These are phyloP conservation scores for Anomalospiza imberbis DNA, from an alignment of 2,797 vertebrate genomes.

Conservation along the genomic window DNA sequence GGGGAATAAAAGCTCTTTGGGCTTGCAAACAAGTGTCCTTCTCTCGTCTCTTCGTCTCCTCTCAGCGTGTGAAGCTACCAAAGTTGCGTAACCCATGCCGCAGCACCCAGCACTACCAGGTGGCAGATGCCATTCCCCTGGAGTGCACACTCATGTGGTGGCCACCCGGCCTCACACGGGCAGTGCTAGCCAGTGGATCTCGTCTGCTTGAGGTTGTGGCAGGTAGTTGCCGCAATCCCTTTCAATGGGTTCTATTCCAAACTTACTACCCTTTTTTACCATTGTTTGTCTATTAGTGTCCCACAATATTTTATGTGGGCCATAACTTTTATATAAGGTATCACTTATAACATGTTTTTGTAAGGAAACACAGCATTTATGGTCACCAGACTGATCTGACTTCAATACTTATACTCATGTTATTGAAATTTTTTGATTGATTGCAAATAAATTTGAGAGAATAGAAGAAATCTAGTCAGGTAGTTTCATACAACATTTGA, in stretches of 20 bases:
- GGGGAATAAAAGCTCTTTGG: too few species aligned
- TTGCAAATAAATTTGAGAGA: background rate
- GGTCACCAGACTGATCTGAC: background rate
- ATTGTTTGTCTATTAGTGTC: background rate
- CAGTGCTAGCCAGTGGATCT: too few species aligned
- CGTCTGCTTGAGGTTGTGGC: too few species aligned
- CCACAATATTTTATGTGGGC: background rate
- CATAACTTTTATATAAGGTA: background rate
- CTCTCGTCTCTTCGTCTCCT: too few species aligned
- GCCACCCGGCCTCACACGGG: too few species aligned
- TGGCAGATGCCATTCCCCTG: too few species aligned
- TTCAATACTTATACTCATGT: background rate
- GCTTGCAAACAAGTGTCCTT: too few species aligned
- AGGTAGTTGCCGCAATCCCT: too few species aligned
- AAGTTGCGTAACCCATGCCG: too few species aligned
- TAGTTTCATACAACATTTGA: background rate
- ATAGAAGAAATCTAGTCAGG: background rate
- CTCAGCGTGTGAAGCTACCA: too few species aligned
- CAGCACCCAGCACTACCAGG: too few species aligned
- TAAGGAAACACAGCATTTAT: background rate
- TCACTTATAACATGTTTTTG: background rate
- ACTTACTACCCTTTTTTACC: background rate
- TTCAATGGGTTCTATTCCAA: background rate
- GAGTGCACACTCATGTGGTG: too few species aligned
- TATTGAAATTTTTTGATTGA: background rate